Evolutionary conservation across 2,888 invertebrate genomes (phyloP), one percentile per base, ranked within the genome.

Genomic region (Argyresthia albistria): DNA sequence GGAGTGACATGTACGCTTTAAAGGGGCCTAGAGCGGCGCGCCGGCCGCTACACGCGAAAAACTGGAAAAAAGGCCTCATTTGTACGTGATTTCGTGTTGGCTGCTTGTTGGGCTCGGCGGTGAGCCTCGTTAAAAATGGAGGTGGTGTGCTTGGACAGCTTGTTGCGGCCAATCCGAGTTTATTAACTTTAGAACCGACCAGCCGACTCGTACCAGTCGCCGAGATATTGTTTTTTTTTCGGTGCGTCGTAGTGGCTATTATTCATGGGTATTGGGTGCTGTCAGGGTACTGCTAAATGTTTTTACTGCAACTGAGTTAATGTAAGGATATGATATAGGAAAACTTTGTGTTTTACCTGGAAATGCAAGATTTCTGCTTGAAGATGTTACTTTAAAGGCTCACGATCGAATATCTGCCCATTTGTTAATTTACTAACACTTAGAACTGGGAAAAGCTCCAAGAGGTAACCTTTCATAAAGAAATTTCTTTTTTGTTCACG

Each of bases 41-140:
- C 78, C 77, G 74, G 10, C 39, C 72, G 79, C 67, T 78, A 80
- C 81, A 82, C 76, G 78, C 75, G 80, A 80, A 86, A 83, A 82
- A 82, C 77, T 76, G 76, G 78, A 80, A 81, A 83, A 83, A 84
- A 78, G 62, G 74, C 73, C 79, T 82, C 83, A 83, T 86, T 83
- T 83, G 83, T 83, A 84, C 80, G 87, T 84, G 84, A 87, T 87
- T 87, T 80, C 80, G 86, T 82, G 80, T 82, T 82, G 81, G 86
- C 80, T 84, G 82, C 83, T 86, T 84, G 81, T 80, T 78, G 82
- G 84, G 81, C 73, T 69, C 68, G 70, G 80, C 69, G 84, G 77
- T 71, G 78, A 66, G 71, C 69, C 77, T 84, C 81, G 86, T 87
- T 86, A 86, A 86, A 86, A 86, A 87, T 87, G 83, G 80, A 84